Percentiles rank a stretch among this genome's conserved stretches.
Conservation (phyloP, 1,140 invertebrate species). For the Trichonephila clavata region DNA sequence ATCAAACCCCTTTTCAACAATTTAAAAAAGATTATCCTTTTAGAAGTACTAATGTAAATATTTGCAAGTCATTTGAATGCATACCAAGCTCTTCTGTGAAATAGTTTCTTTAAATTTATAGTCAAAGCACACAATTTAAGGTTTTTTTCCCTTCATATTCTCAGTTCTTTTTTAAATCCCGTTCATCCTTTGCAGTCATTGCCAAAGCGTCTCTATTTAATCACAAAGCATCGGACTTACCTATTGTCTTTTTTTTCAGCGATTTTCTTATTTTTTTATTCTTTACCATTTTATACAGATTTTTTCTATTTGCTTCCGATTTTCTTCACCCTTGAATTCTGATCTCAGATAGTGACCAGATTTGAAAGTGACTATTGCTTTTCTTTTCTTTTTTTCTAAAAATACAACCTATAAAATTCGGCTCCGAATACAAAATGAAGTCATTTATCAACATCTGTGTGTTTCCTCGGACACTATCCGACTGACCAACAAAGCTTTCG, state of each 20-base stretch:
- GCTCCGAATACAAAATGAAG: slow-evolving; percentile 23
- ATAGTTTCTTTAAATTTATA: too few relatives aligned
- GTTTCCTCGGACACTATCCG: neutral
- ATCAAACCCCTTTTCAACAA: too few relatives aligned
- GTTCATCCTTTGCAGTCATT: too few relatives aligned
- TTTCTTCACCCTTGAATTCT: neutral
- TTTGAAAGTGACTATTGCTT: neutral
- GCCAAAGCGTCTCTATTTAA: too few relatives aligned
- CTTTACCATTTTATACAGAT: neutral
- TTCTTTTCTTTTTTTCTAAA: neutral
- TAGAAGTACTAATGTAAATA: too few relatives aligned
- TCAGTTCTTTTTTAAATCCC: too few relatives aligned
- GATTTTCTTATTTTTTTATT: neutral
- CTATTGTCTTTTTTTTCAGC: neutral
- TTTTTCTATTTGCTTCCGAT: neutral
- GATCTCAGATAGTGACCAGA: neutral
- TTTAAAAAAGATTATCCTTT: too few relatives aligned
- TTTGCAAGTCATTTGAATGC: too few relatives aligned
- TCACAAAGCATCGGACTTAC: too few relatives aligned
- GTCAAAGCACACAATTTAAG: too few relatives aligned
- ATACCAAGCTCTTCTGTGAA: too few relatives aligned
- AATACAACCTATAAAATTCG: neutral
- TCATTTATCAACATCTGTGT: slow-evolving; percentile 17
- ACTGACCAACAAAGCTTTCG: slow-evolving; percentile 12
- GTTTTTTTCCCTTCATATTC: too few relatives aligned